Conservation (phyloP, 2,797 vertebrate species). For the Masticophis lateralis region DNA sequence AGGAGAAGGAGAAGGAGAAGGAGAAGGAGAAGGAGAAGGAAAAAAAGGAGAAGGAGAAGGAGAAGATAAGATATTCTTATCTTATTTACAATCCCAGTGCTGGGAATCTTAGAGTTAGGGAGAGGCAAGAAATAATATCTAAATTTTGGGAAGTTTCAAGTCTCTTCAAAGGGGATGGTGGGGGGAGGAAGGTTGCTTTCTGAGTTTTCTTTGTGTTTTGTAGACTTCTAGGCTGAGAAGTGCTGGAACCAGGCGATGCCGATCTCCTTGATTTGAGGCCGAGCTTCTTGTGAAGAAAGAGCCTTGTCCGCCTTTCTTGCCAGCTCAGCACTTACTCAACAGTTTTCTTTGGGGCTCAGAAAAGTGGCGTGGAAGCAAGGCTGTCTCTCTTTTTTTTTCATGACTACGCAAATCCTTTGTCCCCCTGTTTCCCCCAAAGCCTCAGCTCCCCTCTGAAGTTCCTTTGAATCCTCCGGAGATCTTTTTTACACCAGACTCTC, state of each 20-base stretch:
- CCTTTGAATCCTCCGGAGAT: background rate
- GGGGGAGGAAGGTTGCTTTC: no score
- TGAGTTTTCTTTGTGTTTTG: background rate
- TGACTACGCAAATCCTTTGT: conserved; percentile 5
- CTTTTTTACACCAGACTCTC: background rate
- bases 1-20: no score
- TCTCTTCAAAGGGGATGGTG: background rate
- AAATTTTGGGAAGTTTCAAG: background rate
- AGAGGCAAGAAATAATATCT: background rate
- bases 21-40: no score
- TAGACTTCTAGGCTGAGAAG: background rate
- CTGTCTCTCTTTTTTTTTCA: background rate
- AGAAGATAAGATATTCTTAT: background rate
- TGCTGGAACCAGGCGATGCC: background rate
- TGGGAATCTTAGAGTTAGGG: background rate
- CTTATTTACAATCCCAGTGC: background rate
- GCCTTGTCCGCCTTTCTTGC: background rate
- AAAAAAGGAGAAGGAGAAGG: rapidly evolving
- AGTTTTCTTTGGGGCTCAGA: background rate
- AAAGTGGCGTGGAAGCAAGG: background rate
- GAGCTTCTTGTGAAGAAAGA: background rate
- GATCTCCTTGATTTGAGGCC: background rate
- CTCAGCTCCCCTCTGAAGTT: background rate
- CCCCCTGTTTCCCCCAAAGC: background rate
- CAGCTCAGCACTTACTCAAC: conserved; percentile 3